These are phyloP conservation scores for Manis crassicaudata DNA, from an alignment of 2,797 vertebrate genomes.

Conservation along the genomic window DNA sequence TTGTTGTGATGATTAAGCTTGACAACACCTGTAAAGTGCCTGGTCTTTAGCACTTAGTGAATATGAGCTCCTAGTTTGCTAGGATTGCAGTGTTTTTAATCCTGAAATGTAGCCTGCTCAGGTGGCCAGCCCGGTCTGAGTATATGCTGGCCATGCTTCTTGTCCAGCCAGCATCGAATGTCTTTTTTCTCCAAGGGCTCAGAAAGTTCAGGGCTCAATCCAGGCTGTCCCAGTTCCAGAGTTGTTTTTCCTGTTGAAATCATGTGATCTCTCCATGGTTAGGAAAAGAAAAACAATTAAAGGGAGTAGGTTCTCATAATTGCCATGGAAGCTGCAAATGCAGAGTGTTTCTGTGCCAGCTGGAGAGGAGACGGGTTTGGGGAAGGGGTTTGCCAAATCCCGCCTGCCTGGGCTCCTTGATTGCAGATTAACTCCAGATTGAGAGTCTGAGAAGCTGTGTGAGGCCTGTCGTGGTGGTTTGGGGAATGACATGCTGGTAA, in stretches of 20 bases:
- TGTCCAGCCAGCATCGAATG: neutral
- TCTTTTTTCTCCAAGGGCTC: slow-evolving; percentile 16
- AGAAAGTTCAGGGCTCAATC: neutral
- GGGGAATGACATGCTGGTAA: neutral
- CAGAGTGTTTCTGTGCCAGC: slow-evolving; percentile 46
- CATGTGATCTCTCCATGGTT: slow-evolving; percentile 46
- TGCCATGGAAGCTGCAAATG: slow-evolving; percentile 32
- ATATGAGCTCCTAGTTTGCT: neutral
- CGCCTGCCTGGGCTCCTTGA: neutral
- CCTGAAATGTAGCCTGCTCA: neutral
- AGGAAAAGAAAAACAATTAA: slow-evolving; percentile 68
- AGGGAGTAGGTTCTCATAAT: slow-evolving; percentile 69
- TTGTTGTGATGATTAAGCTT: too few species aligned
- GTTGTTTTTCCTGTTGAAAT: slow-evolving; percentile 69
- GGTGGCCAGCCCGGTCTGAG: neutral
- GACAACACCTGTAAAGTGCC: neutral
- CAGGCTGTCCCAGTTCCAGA: slow-evolving; percentile 21
- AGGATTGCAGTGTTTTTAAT: neutral
- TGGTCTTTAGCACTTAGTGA: neutral
- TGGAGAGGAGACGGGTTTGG: slow-evolving; percentile 47
- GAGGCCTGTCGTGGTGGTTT: rapidly evolving
- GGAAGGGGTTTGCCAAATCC: slow-evolving; percentile 38
- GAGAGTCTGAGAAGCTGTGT: neutral
- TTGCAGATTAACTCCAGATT: neutral
- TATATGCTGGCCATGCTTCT: neutral